Base-by-base conservation (phyloP, 1,140 invertebrate species). In the Physella acuta region DNA sequence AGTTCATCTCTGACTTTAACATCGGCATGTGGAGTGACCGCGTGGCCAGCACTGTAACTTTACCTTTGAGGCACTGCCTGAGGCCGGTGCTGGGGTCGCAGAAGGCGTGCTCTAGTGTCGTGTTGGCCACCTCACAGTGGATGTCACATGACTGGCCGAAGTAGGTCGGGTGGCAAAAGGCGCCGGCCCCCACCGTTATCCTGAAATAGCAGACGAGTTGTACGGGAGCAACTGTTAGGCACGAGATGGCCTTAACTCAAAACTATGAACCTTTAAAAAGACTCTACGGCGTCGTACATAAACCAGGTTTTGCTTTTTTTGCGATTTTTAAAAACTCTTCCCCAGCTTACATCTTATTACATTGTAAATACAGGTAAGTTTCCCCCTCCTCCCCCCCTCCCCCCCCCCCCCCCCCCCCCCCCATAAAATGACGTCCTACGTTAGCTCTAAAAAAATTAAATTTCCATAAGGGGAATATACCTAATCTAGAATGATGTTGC, bases 51-150 rank as follows among this genome's bases (percentile, higher is more conserved):
- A 31, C 17, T 4, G n/a, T 11, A n/a, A 16, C 14, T n/a, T 26
- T 51, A 71, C 69, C 69, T 31, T 31, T 1, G 34, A 59, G 26
- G 31, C 69, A 71, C 20, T 71, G 52, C 24, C 24, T 62, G 28
- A 39, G n/a, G 11, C 69, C 69, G 11, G 69, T 64, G 24, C 61
- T 71, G 37, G 63, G 20, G 55, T 71, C 65, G 37, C 69, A 71
- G 62, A 65, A 59, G 0, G 69, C 53, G 53, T 71, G 69, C 53
- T 64, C 62, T 5, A 24, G 11, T n/a, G 36, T 3, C 14, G 69
- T 34, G 53, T 30, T 44, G 3, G 39, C 69, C 8, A 71, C 55
- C 3, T 36, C 26, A 56, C 69, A 71, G 16, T 49, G n/a, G 11
- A 24, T 28, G 39, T 59, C 53, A 26, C 69, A 71, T 0, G 36